Evolutionary conservation across 2,888 invertebrate species (phyloP), one percentile per base, ranked within the genome.

Genomic region (Capitulum mitella): DNA sequence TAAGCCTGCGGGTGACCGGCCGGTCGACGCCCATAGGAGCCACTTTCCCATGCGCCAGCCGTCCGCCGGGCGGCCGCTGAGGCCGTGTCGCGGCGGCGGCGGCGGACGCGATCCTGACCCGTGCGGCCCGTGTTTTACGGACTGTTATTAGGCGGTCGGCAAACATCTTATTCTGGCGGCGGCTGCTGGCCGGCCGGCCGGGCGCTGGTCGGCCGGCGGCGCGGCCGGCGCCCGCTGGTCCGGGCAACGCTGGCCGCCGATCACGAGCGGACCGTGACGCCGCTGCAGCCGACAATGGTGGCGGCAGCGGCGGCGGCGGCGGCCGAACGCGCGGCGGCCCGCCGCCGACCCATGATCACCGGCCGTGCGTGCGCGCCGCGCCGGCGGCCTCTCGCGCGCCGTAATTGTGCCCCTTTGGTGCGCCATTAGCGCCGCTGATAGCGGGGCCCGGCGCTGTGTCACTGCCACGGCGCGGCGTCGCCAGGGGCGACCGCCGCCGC

Each of bases 271-370:
- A 84, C 84, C 78, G 84, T 84, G 79, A 82, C 83, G 77, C 84
- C 84, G 80, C 84, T 84, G 70, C 84, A 82, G 78, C 83, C 82
- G 74, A 82, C 84, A 58, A 84, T 84, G 0, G 79, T n/a, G n/a
- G n/a, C 82, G 77, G 83, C 83, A 29, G 83, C 84, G 81, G 83
- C 84, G 80, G 83, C 83, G 80, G 84, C 84, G 32, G 84, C 84
- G 83, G 83, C 83, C n/a, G n/a, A n/a, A n/a, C n/a, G n/a, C n/a
- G n/a, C n/a, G n/a, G n/a, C n/a, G n/a, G n/a, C n/a, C n/a, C n/a
- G n/a, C n/a, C n/a, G 46, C 81, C 84, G 76, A 83, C 83, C 78
- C 81, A 82, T 48, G 84, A 84, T 26, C 84, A 84, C 78, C 79
- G 84, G 34, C 79, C 83, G 40, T 84, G 83, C 80, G 83, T 84